A percentile compares a stretch with the other conserved stretches of the same genome.
Evolutionary conservation across 1,140 invertebrate genomes (phyloP).

Genomic region (Drosophila quadrilineata): DNA sequence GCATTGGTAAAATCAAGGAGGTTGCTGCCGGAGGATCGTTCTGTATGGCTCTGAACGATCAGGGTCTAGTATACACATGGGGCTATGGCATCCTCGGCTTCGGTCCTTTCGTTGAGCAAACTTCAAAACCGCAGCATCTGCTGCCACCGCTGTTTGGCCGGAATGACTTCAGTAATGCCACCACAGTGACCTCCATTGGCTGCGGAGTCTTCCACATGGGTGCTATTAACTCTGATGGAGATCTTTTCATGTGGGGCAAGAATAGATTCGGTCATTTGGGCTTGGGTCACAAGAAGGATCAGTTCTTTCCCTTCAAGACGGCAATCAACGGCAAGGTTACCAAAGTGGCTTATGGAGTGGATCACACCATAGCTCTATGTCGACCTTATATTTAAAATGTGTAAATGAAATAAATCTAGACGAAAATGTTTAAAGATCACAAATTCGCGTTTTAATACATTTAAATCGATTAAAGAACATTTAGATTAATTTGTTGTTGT

Average conservation of each 20-base stretch:
- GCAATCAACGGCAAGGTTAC: conserved; percentile 88
- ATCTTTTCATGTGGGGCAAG: conserved; percentile 95
- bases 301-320: conserved; percentile 94
- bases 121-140: conserved; percentile 86
- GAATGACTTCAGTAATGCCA: conserved; percentile 90
- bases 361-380: conserved; percentile 91
- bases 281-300: conserved; percentile 89
- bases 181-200: conserved; percentile 85
- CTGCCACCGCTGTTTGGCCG: conserved; percentile 91
- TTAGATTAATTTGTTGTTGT: conserved; percentile 67
- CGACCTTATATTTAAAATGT: conserved; percentile 85
- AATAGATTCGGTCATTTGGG: conserved; percentile 93
- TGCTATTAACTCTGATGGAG: conserved; percentile 89
- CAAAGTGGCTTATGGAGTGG: conserved; percentile 90
- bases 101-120: conserved; percentile 89
- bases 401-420: conserved; percentile 5
- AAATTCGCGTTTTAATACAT: conserved; percentile 80
- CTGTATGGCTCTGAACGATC: conserved; percentile 87
- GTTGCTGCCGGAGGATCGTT: conserved; percentile 93
- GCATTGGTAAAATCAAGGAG: conserved; percentile 89
- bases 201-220: conserved; percentile 90
- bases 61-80: conserved; percentile 94
- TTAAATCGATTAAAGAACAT: conserved; percentile 77
- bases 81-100: conserved; percentile 95
- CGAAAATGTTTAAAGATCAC: conserved; percentile 59